Conservation (phyloP, 2,888 invertebrate species). For the Empis stercorea region DNA sequence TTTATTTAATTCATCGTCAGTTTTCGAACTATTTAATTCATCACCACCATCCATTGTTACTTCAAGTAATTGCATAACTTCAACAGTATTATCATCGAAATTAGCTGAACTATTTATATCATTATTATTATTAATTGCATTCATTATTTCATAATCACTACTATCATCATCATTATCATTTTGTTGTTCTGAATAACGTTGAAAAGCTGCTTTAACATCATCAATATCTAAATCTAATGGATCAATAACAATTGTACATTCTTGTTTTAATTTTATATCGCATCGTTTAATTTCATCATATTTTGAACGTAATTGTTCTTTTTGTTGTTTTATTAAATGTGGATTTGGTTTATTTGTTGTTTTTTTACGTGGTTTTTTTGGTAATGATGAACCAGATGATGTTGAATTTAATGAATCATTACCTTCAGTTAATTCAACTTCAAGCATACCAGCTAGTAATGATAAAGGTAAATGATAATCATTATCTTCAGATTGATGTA, state of each 20-base stretch:
- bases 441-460: slow-evolving; percentile 30
- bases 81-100: not conserved
- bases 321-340: slow-evolving; percentile 26
- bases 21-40: slow-evolving; percentile 5
- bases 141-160: slow-evolving; percentile 11
- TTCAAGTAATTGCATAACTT: not conserved
- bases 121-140: slow-evolving; percentile 3
- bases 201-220: not conserved
- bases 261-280: slow-evolving; percentile 30
- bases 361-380: slow-evolving; percentile 33
- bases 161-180: slow-evolving; percentile 10
- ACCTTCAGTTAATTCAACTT: slow-evolving; percentile 27
- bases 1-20: slow-evolving; percentile 1
- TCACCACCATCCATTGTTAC: not conserved
- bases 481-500: slow-evolving; percentile 9
- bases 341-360: slow-evolving; percentile 33
- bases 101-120: not conserved
- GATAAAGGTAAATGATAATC: slow-evolving; percentile 13
- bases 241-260: slow-evolving; percentile 21
- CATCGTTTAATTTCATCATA: slow-evolving; percentile 26
- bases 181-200: slow-evolving; percentile 1
- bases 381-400: slow-evolving; percentile 5
- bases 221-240: slow-evolving; percentile 19
- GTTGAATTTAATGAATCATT: slow-evolving; percentile 1
- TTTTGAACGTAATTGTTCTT: slow-evolving; percentile 26